Conservation (phyloP, 2,888 invertebrate species). For the Bembecia ichneumoniformis region DNA sequence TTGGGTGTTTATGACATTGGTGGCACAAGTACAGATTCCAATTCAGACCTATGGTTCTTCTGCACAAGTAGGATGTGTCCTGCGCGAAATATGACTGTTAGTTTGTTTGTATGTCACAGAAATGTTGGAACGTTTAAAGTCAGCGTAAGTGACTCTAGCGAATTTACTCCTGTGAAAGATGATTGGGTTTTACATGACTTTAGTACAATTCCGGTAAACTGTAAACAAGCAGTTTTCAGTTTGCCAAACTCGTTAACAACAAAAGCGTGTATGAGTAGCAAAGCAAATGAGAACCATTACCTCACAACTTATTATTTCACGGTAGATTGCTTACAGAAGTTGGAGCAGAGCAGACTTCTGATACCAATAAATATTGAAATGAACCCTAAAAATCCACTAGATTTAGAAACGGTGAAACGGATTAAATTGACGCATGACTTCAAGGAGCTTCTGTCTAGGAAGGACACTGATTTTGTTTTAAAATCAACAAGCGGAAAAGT, state of each 20-base stretch:
- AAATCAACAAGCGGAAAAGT: conserved; percentile 30
- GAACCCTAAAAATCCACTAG: conserved; percentile 25
- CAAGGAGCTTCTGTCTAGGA: conserved; percentile 24
- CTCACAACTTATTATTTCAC: conserved; percentile 40
- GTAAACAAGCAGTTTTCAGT: conserved; percentile 7
- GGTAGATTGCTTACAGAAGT: conserved; percentile 15
- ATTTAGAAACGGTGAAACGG: conserved; percentile 26
- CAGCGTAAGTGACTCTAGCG: conserved; percentile 27
- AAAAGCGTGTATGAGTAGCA: conserved; percentile 26
- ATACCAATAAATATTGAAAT: conserved; percentile 37
- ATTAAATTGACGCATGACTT: conserved; percentile 42
- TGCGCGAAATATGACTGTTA: conserved; percentile 35
- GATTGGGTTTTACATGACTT: conserved; percentile 6
- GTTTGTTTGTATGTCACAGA: conserved; percentile 45
- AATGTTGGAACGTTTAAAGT: conserved; percentile 32
- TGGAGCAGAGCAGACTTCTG: conserved; percentile 23
- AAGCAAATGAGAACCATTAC: conserved; percentile 32
- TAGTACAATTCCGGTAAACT: no score
- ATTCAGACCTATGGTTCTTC: conserved; percentile 52
- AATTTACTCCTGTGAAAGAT: conserved; percentile 12
- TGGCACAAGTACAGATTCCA: conserved; percentile 24
- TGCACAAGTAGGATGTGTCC: conserved; percentile 34
- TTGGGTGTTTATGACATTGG: conserved; percentile 42
- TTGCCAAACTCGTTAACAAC: conserved; percentile 20
- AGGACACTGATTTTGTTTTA: conserved; percentile 39